Percentiles rank a stretch among this genome's conserved stretches.
Conservation (phyloP, 1,140 invertebrate species). For the Diabrotica undecimpunctata region DNA sequence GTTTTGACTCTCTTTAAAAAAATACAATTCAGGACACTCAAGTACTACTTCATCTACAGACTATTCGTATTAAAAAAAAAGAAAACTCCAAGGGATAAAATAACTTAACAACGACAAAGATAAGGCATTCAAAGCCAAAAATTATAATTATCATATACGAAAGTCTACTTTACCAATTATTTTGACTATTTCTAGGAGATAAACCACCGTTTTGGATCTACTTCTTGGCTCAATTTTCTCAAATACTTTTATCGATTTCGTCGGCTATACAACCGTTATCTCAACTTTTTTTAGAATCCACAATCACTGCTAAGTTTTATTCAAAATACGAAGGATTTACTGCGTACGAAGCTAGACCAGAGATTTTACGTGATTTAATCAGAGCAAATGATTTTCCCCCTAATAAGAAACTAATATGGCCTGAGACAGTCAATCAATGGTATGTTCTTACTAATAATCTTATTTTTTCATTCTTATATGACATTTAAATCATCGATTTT, state of each 20-base stretch:
- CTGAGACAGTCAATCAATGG: conserved; percentile 38
- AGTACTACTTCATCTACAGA: too few relatives aligned
- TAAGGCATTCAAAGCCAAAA: too few relatives aligned
- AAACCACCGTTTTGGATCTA: background rate
- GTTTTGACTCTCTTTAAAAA: too few relatives aligned
- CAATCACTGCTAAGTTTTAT: conserved; percentile 38
- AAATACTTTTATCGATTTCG: background rate
- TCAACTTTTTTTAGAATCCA: conserved; percentile 24
- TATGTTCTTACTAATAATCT: conserved; percentile 13
- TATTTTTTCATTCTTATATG: background rate
- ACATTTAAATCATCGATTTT: background rate
- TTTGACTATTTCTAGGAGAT: background rate
- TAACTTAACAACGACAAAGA: too few relatives aligned
- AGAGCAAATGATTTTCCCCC: conserved; percentile 30
- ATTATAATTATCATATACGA: too few relatives aligned
- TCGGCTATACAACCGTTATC: background rate
- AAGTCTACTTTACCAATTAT: background rate
- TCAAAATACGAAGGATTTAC: conserved; percentile 35
- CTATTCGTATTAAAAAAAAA: too few relatives aligned
- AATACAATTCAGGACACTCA: too few relatives aligned
- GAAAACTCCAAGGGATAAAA: too few relatives aligned
- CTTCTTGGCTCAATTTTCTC: background rate
- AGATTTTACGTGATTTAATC: conserved; percentile 30
- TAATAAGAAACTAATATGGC: conserved; percentile 33
- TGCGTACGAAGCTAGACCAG: conserved; percentile 23